Conservation (phyloP, 2,888 invertebrate genomes). For the Nasonovia ribisnigri region DNA sequence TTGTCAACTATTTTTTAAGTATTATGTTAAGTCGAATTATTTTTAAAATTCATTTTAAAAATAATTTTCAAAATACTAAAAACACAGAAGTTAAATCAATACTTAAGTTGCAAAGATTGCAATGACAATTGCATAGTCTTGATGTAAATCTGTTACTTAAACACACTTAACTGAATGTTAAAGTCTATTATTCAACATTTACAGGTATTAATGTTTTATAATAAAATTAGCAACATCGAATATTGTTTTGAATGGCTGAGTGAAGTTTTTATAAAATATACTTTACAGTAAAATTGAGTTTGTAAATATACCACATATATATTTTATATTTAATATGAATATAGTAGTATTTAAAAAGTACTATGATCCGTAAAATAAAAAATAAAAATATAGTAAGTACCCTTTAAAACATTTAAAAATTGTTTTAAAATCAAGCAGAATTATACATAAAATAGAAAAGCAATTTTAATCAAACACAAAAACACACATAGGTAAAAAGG, state of each 20-base stretch:
- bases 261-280: constrained; percentile 23
- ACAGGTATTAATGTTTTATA: not conserved
- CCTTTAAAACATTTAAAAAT: constrained; percentile 50
- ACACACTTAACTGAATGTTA: not conserved
- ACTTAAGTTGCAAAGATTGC: not conserved
- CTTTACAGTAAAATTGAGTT: constrained; percentile 36
- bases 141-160: constrained; percentile 50
- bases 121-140: not conserved
- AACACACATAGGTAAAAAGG: constrained; percentile 54
- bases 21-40: not conserved
- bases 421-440: constrained; percentile 56
- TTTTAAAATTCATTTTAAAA: not conserved
- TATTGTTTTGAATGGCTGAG: not conserved
- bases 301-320: constrained; percentile 46
- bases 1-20: not conserved
- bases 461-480: constrained; percentile 61
- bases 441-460: constrained; percentile 57
- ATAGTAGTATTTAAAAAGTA: constrained; percentile 27
- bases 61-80: not conserved
- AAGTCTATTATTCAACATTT: constrained; percentile 29
- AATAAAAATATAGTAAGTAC: constrained; percentile 44
- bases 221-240: constrained; percentile 39
- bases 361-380: constrained; percentile 29
- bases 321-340: constrained; percentile 41
- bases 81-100: not conserved